Evolutionary conservation across 2,888 invertebrate species (phyloP).

Genomic region (Linnaemya vulpina): DNA sequence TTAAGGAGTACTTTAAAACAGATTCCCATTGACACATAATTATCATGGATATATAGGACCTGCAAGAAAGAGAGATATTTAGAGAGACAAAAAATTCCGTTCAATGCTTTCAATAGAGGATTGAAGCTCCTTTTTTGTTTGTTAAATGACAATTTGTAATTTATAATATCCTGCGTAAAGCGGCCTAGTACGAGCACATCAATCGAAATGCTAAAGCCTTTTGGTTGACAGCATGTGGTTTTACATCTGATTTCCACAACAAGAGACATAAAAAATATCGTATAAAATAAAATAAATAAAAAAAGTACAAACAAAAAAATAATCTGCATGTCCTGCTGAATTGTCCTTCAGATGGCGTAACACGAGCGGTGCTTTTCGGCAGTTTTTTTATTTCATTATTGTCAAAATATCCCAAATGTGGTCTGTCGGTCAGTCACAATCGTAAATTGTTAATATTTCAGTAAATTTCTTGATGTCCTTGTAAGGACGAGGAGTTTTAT

Average conservation of each 20-base stretch:
- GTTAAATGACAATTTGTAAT: too few species aligned
- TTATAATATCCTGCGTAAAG: too few species aligned
- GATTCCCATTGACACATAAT: neutral
- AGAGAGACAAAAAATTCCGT: too few species aligned
- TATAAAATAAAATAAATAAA: neutral
- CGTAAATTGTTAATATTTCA: slow-evolving; percentile 37
- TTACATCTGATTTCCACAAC: too few species aligned
- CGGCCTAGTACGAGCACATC: too few species aligned
- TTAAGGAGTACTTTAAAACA: neutral
- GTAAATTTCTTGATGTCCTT: slow-evolving; percentile 28
- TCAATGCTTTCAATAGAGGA: too few species aligned
- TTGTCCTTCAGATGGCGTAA: neutral
- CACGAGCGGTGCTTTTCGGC: neutral
- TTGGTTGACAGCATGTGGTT: neutral
- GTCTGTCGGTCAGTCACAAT: slow-evolving; percentile 3
- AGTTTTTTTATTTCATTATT: neutral
- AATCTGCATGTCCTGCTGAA: neutral
- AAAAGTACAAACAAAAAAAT: too few species aligned
- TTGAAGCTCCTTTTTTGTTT: too few species aligned
- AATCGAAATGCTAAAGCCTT: too few species aligned
- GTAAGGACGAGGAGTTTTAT: too few species aligned
- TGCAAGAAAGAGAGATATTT: too few species aligned
- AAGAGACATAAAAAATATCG: neutral
- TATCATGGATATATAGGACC: too few species aligned
- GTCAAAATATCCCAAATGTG: slow-evolving; percentile 36